Evolutionary conservation across 2,113 vertebrate genomes (phyloP).

Genomic region (Siphamia tubifer): DNA sequence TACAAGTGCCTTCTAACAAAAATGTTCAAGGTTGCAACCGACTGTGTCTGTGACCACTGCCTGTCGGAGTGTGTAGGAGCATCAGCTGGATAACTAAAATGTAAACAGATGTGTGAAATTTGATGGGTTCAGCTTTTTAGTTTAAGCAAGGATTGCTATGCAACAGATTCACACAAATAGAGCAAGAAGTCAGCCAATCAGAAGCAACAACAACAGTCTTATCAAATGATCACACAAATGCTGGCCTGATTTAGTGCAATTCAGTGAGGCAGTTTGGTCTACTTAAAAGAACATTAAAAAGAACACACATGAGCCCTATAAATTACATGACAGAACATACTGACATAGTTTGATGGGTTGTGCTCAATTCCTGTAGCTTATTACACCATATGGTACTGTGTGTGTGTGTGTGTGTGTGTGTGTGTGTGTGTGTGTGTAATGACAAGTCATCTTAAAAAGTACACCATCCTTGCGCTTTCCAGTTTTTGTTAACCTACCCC

Average conservation of each 20-base stretch:
- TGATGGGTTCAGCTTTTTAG: slow-evolving; percentile 12
- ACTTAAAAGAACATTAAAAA: slow-evolving; percentile 21
- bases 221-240: background rate
- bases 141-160: background rate
- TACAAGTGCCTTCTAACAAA: background rate
- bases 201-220: too few species aligned
- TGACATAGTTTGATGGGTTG: slow-evolving; percentile 15
- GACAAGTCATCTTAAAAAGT: too few species aligned
- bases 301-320: slow-evolving; percentile 1
- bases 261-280: slow-evolving; percentile 14
- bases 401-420: too few species aligned
- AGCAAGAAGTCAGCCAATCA: background rate
- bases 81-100: slow-evolving; percentile 4
- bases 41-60: background rate
- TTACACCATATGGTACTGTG: background rate
- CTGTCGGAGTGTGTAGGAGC: background rate
- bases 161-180: background rate
- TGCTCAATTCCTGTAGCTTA: background rate
- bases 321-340: slow-evolving; percentile 29
- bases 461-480: too few species aligned
- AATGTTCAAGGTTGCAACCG: background rate
- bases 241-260: slow-evolving; percentile 15
- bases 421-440: too few species aligned
- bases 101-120: background rate
- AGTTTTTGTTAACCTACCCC: too few species aligned